These are phyloP conservation scores for Thera britannica DNA, from an alignment of 2,888 invertebrate species.

Conservation along the genomic window DNA sequence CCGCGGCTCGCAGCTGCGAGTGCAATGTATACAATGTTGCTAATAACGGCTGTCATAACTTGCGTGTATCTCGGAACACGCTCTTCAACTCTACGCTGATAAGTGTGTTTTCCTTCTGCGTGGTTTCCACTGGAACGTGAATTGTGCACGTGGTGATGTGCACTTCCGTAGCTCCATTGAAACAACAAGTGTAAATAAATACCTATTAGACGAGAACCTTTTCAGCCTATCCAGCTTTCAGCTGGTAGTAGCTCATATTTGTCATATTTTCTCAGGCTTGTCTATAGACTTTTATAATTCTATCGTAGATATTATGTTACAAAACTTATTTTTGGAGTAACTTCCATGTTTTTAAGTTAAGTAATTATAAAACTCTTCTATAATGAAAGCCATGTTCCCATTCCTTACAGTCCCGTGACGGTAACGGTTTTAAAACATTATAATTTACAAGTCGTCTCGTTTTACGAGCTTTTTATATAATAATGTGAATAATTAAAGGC, in stretches of 20 bases:
- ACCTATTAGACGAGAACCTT: too few species aligned
- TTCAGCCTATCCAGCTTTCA: too few species aligned
- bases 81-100: slow-evolving; percentile 22
- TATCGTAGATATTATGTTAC: neutral
- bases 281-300: neutral
- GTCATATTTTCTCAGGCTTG: neutral
- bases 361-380: slow-evolving; percentile 6
- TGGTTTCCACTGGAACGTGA: neutral
- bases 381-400: slow-evolving; percentile 12
- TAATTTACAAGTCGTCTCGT: slow-evolving; percentile 36
- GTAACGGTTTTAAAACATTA: slow-evolving; percentile 34
- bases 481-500: slow-evolving; percentile 42
- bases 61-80: slow-evolving; percentile 15
- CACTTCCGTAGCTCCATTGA: neutral
- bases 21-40: slow-evolving; percentile 17
- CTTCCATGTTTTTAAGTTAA: neutral
- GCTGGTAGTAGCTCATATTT: too few species aligned
- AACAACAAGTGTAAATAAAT: neutral
- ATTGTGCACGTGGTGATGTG: neutral
- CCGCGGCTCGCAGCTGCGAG: slow-evolving; percentile 15
- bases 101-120: slow-evolving; percentile 2
- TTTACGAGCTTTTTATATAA: slow-evolving; percentile 41
- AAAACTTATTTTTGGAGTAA: neutral
- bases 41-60: slow-evolving; percentile 24
- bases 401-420: slow-evolving; percentile 23